Evolutionary conservation across 2,113 vertebrate genomes (phyloP).

Genomic region (Vicugna pacos): DNA sequence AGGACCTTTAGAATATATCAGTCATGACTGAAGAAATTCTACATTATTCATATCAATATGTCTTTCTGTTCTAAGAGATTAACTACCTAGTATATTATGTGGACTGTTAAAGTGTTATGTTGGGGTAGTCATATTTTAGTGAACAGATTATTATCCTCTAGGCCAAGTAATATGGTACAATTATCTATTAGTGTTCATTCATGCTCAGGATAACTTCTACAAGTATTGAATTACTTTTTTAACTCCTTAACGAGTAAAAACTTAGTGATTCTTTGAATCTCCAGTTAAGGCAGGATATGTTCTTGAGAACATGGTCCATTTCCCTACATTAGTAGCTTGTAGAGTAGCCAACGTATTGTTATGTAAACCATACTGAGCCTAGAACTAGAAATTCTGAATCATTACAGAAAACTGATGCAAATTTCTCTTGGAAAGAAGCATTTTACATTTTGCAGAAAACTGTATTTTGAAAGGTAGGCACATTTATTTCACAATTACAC

Average conservation of each 20-base stretch:
- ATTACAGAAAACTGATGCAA: neutral
- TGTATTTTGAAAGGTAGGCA: conserved; percentile 59
- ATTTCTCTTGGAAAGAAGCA: conserved; percentile 57
- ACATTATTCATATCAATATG: neutral
- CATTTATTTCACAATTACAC: conserved; percentile 38
- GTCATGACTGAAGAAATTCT: neutral
- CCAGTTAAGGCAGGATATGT: neutral
- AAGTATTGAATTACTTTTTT: neutral
- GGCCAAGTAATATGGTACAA: neutral
- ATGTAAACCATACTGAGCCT: neutral
- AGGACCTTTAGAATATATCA: neutral
- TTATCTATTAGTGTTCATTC: neutral
- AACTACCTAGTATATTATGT: neutral
- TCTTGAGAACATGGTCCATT: neutral
- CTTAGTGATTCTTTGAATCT: neutral
- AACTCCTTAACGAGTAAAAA: neutral
- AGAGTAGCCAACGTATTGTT: neutral
- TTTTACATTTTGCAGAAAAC: conserved; percentile 63
- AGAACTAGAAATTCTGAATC: neutral
- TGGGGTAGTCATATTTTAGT: neutral
- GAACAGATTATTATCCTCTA: neutral
- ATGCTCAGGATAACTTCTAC: neutral
- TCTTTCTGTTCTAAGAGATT: neutral
- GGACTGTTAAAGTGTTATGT: neutral
- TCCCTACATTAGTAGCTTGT: neutral